Evolutionary conservation across 2,797 vertebrate genomes (phyloP), one percentile per base, ranked within the genome.

Genomic region (Pachyuromys duprasi): DNA sequence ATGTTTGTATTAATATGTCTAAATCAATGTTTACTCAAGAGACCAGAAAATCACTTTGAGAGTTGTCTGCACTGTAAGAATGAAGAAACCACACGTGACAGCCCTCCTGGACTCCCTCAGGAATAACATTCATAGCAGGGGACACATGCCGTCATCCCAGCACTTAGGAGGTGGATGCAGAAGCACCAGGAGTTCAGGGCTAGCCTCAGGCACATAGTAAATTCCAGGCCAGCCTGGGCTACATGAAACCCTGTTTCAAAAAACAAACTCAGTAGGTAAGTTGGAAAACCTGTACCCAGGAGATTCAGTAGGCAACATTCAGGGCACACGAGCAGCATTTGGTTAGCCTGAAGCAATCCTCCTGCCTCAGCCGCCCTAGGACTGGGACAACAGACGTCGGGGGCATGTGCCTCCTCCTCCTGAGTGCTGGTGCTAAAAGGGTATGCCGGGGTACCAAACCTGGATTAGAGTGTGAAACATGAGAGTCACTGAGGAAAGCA

Each of bases 381-480:
- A 26, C 65, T 2, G 14, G 33, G 33, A 70, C 36, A 70, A 33
- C 22, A 86, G 53, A 36, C 3, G 45, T 53, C 49, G 11, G 49
- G 45, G 49, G 49, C 42, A 67, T 31, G 39, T n/a, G 42, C 82
- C 31, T 84, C 42, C 22, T 31, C 18, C 42, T 65, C 39, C 62
- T 83, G 39, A 33, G 62, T n/a, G 12, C 42, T 33, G 42, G 31
- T 49, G 49, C 49, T 49, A 49, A 49, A 49, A 11, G 49, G 17
- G 39, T 2, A 15, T 22, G 17, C 17, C 81, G 49, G 11, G 2
- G 62, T 24, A 26, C 67, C 69, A 55, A 67, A 49, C 9, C 86
- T 7, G 53, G 87, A 95, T 94, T 86, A 60, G 7, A 53, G 26
- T 86, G 26, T 70, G 84, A 96, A 94, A 69, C 12, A 26, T 86